A percentile compares a stretch with the other conserved stretches of the same genome.
These are phyloP conservation scores for Mormyrus proboscirostris DNA, from an alignment of 2,797 vertebrate genomes.

Conservation along the genomic window DNA sequence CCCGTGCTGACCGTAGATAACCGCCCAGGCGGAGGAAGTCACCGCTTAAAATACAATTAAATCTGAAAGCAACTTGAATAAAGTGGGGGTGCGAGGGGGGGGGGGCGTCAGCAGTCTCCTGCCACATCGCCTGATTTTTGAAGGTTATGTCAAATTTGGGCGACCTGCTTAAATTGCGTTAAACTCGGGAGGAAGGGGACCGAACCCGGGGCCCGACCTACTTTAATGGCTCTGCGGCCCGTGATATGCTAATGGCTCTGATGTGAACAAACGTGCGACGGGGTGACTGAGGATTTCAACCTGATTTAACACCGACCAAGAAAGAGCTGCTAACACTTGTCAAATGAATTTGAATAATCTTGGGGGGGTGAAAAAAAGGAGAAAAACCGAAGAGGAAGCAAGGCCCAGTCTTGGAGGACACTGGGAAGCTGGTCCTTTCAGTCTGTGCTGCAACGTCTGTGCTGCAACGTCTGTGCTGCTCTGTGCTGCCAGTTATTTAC, in stretches of 20 bases:
- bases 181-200: not conserved
- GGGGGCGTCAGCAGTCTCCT: not conserved
- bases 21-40: slow-evolving; percentile 15
- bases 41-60: slow-evolving; percentile 25
- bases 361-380: not conserved
- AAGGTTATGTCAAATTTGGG: not conserved
- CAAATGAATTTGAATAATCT: slow-evolving; percentile 2
- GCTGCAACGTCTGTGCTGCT: not conserved
- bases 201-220: not conserved
- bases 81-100: not conserved
- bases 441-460: not conserved
- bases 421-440: not conserved
- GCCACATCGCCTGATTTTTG: not conserved
- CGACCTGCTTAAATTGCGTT: not conserved
- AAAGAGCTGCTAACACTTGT: not conserved
- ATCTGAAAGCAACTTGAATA: slow-evolving; percentile 20
- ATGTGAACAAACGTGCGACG: not conserved
- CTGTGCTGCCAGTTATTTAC: not conserved
- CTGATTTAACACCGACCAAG: slow-evolving; percentile 4
- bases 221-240: not conserved
- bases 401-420: not conserved
- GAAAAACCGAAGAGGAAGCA: not conserved
- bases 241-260: not conserved
- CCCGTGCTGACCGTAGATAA: slow-evolving; percentile 23
- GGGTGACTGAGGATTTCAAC: not conserved